Evolutionary conservation across 2,797 vertebrate species (phyloP), one percentile per base, ranked within the genome.

Genomic region (Alectoris magna): DNA sequence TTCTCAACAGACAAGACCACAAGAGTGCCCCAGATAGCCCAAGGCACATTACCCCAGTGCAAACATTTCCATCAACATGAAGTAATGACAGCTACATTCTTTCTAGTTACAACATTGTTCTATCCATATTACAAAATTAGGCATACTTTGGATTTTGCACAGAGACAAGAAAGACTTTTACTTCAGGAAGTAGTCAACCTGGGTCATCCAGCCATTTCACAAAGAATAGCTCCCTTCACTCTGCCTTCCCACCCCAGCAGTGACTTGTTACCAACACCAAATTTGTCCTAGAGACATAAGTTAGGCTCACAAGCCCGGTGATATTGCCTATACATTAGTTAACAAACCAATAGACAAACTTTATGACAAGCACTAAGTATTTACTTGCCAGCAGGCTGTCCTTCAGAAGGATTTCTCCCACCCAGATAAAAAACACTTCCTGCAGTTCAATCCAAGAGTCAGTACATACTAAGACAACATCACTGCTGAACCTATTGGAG

Each of bases 71-170:
- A 93, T 84, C 60, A 23, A 96, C 94, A 93, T 94, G 88, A 94
- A 94, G 67, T 90, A 88, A 94, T 94, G 93, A 76, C 93, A 96
- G 87, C 92, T 90, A 92, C 93, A 94, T 95, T 96, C 91, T 88
- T 87, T 96, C 93, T 96, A 95, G 92, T 94, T 91, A 95, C 93
- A 96, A 95, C 94, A 94, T 94, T 83, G 60, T 90, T 96, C 94
- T 96, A 95, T 26, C 91, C 79, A 92, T 87, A 94, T 94, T 96
- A 95, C 95, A 96, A 96, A 93, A 88, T 95, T 91, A 95, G 96
- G 96, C 87, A 95, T 95, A 96, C 93, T 96, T 96, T 96, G 95
- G 96, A 95, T 96, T 96, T 88, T 84, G 93, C 96, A 96, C 96
- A 96, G 92, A 96, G 67, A 93, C 96, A 94, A 96, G 88, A 93